A percentile compares a stretch with the other conserved stretches of the same genome.
Evolutionary conservation across 1,140 invertebrate species (phyloP).

Genomic region (Drosophila pachea): DNA sequence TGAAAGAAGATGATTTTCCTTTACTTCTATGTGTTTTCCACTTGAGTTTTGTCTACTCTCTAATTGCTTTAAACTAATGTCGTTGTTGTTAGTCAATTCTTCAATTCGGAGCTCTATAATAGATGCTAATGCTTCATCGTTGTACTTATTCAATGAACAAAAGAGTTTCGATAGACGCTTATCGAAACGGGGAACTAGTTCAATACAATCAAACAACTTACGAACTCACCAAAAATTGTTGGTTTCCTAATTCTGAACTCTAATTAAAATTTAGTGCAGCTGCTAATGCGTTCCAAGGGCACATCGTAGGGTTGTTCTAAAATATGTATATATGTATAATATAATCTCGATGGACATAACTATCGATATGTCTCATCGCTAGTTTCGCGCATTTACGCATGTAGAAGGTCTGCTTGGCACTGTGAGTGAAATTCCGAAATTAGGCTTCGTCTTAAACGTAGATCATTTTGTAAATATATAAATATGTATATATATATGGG

Average conservation of each 20-base stretch:
- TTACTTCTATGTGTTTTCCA: conserved; percentile 8
- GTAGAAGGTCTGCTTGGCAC: conserved; percentile 38
- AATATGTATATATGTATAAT: conserved; percentile 21
- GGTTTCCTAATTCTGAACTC: background rate
- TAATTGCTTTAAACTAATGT: conserved; percentile 75
- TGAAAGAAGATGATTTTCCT: conserved; percentile 58
- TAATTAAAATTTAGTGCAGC: conserved; percentile 35
- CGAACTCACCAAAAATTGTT: background rate
- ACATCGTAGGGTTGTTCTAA: conserved; percentile 49
- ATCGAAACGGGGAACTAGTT: background rate
- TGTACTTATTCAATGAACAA: conserved; percentile 49
- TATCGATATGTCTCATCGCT: background rate
- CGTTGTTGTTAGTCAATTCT: conserved; percentile 69
- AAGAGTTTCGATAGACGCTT: background rate
- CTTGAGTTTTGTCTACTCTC: conserved; percentile 55
- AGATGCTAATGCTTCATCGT: conserved; percentile 47
- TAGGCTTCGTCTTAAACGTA: conserved; percentile 15
- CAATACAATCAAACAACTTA: background rate
- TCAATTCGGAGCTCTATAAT: conserved; percentile 46
- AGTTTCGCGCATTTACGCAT: conserved; percentile 27
- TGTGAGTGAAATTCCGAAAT: conserved; percentile 11
- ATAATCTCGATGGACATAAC: conserved; percentile 16
- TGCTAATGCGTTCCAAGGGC: conserved; percentile 47
- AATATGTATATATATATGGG: conserved; percentile 11
- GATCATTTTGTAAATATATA: background rate